These are phyloP conservation scores for Leistus spinibarbis DNA, from an alignment of 2,888 invertebrate species.

Conservation along the genomic window DNA sequence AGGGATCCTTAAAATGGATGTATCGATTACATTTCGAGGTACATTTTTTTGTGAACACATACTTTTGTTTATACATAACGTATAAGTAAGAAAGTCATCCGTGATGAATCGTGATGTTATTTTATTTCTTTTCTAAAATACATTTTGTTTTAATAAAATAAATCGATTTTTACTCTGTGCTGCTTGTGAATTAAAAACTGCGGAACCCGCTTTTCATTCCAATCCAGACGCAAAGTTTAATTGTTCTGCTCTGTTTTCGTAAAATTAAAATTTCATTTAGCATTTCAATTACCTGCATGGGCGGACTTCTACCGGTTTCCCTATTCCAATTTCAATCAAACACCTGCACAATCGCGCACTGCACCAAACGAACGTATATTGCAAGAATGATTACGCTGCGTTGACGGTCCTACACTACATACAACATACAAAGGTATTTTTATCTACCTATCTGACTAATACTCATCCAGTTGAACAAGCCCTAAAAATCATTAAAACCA, in stretches of 20 bases:
- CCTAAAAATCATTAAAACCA: not conserved
- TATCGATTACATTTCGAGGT: no score
- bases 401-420: not conserved
- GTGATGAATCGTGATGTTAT: no score
- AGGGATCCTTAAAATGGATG: no score
- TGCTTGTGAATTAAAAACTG: conserved; percentile 15
- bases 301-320: not conserved
- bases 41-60: no score
- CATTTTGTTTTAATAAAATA: not conserved
- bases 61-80: no score
- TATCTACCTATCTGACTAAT: not conserved
- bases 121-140: no score
- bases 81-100: no score
- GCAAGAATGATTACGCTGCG: not conserved
- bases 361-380: not conserved
- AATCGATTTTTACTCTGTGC: conserved; percentile 8
- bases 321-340: conserved; percentile 6
- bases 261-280: conserved; percentile 34
- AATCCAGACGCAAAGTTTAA: conserved; percentile 13
- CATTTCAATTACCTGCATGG: conserved; percentile 29
- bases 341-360: not conserved
- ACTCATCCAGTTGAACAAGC: not conserved
- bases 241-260: conserved; percentile 9
- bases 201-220: conserved; percentile 16
- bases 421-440: not conserved